Base-by-base conservation (phyloP, 2,113 vertebrate genomes). In the Ceyx melanurus region DNA sequence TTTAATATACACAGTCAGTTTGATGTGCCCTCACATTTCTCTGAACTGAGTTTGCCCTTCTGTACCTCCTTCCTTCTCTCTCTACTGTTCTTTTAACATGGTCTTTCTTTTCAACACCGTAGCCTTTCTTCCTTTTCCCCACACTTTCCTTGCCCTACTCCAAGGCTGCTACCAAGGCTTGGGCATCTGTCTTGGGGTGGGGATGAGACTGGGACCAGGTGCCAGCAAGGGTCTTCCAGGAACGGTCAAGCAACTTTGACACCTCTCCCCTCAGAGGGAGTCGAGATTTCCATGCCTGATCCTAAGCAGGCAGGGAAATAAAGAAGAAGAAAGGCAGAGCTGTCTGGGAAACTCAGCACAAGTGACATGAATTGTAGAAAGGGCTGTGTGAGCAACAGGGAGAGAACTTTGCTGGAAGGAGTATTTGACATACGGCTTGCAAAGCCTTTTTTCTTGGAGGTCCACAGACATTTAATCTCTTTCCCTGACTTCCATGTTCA, bases 311-410 rank as follows among this genome's bases (percentile, higher is more conserved):
- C 14, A 73, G 50, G 19, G 45, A 79, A 60, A 79, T 50, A 19
- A 60, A 76, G 13, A 83, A 45, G 26, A 45, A 33, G 68, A 35
- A 35, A 60, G 43, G 15, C 22, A 35, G 80, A 86, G 35, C 35
- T 73, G 26, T n/a, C 14, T 75, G 40, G 60, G 2, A 29, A 90
- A 23, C 68, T 66, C 19, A 11, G 45, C 16, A 20, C 33, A 64
- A 17, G 37, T 31, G 22, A 22, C 29, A 4, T 2, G 1, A 29
- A 10, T 64, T 56, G 18, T 23, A 45, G 76, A 75, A 90, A 88
- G 67, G 18, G 9, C 8, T 74, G 56, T 18, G 8, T 19, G 25
- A 74, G 7, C n/a, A 60, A 12, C 0, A 0, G 18, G 20, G 40
- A 78, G 19, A 17, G 83, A 80, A 67, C 25, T 17, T 60, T 83